A percentile compares a stretch with the other conserved stretches of the same genome.
Conservation (phyloP, 2,797 vertebrate genomes). For the Enteromius trimaculatus region DNA sequence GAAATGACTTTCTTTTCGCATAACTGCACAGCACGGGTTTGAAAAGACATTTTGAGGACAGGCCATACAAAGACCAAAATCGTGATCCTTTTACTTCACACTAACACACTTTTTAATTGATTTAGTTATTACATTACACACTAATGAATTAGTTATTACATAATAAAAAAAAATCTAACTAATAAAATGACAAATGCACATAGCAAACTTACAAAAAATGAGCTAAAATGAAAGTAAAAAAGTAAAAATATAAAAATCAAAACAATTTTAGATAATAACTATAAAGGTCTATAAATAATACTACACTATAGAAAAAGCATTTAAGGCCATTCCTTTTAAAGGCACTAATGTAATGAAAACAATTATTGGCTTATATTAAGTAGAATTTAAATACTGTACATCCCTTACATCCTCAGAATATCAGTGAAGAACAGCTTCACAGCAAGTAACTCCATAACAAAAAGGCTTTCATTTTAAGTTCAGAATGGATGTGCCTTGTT, state of each 20-base stretch:
- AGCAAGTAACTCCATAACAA: not conserved
- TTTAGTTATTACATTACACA: not conserved
- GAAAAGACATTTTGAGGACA: constrained; percentile 50
- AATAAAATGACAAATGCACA: not conserved
- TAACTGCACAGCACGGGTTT: constrained; percentile 27
- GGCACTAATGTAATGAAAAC: not conserved
- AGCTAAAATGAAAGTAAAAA: not conserved
- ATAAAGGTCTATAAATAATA: not conserved
- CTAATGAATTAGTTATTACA: not conserved
- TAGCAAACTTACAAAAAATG: not conserved
- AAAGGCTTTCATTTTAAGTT: not conserved
- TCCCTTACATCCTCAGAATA: not conserved
- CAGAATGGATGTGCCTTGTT: not conserved
- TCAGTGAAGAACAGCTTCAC: not conserved
- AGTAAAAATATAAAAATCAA: not conserved
- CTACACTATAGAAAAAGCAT: not conserved
- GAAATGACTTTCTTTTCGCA: constrained; percentile 29
- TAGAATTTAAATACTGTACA: too few species aligned
- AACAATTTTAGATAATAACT: not conserved
- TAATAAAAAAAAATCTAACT: not conserved
- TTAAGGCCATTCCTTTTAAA: not conserved
- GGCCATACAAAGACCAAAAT: not conserved
- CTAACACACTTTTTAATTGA: not conserved
- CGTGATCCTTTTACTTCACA: not conserved
- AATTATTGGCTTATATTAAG: not conserved